Conservation (phyloP, 1,140 invertebrate genomes). For the Drosophila subobscura region DNA sequence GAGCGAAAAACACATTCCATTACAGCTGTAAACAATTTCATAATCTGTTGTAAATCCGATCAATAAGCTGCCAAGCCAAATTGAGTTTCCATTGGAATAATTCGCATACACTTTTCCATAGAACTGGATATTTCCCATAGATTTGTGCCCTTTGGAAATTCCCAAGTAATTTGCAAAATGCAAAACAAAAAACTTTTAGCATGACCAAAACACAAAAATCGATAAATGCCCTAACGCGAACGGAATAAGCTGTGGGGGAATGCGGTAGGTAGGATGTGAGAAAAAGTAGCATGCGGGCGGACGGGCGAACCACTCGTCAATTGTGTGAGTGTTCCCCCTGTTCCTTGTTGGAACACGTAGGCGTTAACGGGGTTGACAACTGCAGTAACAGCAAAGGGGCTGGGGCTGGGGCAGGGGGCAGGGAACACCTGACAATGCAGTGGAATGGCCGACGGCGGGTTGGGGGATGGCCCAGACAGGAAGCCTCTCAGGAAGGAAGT, state of each 20-base stretch:
- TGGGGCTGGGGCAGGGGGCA: conserved; percentile 26
- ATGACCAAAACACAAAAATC: conserved; percentile 44
- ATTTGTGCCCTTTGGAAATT: conserved; percentile 12
- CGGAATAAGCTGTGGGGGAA: conserved; percentile 12
- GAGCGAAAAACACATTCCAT: too few relatives aligned
- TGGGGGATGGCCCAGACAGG: conserved; percentile 48
- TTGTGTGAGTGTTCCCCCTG: conserved; percentile 7
- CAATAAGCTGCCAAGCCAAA: too few relatives aligned
- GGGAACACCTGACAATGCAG: conserved; percentile 50
- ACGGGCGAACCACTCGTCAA: conserved; percentile 15
- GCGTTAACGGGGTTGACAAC: conserved; percentile 51
- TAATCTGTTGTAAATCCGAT: too few relatives aligned
- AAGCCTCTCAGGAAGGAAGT: conserved; percentile 54
- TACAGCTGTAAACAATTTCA: too few relatives aligned
- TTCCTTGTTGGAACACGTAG: conserved; percentile 49
- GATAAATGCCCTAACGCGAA: conserved; percentile 35
- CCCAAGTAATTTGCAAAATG: conserved; percentile 32
- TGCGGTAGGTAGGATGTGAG: background rate
- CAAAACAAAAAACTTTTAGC: conserved; percentile 22
- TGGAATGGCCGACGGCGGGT: conserved; percentile 14
- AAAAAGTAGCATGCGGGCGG: too few relatives aligned
- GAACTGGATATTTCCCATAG: too few relatives aligned
- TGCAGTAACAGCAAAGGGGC: conserved; percentile 12
- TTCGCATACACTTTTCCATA: too few relatives aligned
- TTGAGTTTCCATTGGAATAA: too few relatives aligned